Conservation (phyloP, 2,888 invertebrate genomes). For the Diaphora mendica region DNA sequence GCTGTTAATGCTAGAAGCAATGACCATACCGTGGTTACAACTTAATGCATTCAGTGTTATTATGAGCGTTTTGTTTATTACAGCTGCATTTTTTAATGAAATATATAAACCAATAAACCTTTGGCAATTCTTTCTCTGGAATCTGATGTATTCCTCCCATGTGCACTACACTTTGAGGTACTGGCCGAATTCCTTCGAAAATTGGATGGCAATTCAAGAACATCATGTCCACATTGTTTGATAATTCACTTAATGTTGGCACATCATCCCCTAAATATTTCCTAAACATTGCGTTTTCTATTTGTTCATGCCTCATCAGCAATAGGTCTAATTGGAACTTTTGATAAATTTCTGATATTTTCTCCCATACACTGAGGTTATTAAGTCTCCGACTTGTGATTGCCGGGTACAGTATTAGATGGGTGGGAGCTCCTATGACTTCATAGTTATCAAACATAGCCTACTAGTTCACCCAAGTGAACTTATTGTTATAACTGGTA, state of each 20-base stretch:
- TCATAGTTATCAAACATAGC: slow-evolving; percentile 39
- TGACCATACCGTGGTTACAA: neutral
- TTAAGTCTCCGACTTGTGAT: slow-evolving; percentile 38
- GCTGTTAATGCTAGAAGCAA: too few species aligned
- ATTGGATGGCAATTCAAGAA: slow-evolving; percentile 57
- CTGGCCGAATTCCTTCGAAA: slow-evolving; percentile 55
- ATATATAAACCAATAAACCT: slow-evolving; percentile 33
- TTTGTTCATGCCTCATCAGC: neutral
- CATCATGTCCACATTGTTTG: slow-evolving; percentile 55
- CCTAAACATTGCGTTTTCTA: slow-evolving; percentile 32
- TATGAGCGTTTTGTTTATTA: neutral
- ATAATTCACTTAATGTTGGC: slow-evolving; percentile 47
- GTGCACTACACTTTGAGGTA: slow-evolving; percentile 56
- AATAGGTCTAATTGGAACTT: neutral
- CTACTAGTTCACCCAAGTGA: too few species aligned
- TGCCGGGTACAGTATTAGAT: slow-evolving; percentile 58
- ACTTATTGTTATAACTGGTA: slow-evolving; percentile 60
- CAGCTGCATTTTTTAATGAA: neutral
- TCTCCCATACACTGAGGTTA: slow-evolving; percentile 58
- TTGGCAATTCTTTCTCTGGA: slow-evolving; percentile 48
- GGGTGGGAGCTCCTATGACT: slow-evolving; percentile 53
- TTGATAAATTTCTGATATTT: slow-evolving; percentile 30
- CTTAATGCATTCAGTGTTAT: too few species aligned
- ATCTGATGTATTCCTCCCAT: slow-evolving; percentile 56
- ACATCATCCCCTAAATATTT: slow-evolving; percentile 42